Conservation (phyloP, 2,888 invertebrate species). For the Clostera curtula region DNA sequence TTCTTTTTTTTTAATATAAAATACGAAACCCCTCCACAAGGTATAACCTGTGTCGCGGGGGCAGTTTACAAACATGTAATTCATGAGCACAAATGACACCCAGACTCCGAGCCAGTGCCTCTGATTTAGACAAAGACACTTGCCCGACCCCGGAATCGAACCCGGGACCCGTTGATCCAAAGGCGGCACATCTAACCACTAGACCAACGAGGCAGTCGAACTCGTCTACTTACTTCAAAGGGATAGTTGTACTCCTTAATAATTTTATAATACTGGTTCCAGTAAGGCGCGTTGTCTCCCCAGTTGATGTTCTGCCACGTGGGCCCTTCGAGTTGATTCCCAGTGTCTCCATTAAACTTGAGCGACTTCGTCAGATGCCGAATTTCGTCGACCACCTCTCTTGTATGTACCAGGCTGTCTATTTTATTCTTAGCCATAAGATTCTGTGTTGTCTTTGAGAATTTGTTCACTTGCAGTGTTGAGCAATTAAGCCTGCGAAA, state of each 20-base stretch:
- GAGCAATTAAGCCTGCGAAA: slow-evolving; percentile 58
- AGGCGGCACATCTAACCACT: no score
- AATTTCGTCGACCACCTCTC: slow-evolving; percentile 54
- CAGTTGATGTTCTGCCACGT: slow-evolving; percentile 60
- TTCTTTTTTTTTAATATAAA: not conserved
- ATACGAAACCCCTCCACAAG: not conserved
- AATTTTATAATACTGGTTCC: slow-evolving; percentile 62
- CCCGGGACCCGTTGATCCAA: no score
- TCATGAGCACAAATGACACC: no score
- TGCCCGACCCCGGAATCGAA: no score
- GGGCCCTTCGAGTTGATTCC: slow-evolving; percentile 14
- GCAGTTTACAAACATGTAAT: no score
- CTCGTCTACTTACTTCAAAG: slow-evolving; percentile 48
- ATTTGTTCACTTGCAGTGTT: slow-evolving; percentile 52
- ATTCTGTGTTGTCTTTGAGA: slow-evolving; percentile 54
- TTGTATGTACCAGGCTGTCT: slow-evolving; percentile 40
- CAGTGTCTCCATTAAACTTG: slow-evolving; percentile 39
- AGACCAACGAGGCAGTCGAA: no score
- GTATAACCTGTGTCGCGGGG: no score
- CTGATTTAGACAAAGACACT: no score
- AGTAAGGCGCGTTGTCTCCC: slow-evolving; percentile 65
- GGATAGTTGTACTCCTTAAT: slow-evolving; percentile 57
- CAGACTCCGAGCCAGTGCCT: no score
- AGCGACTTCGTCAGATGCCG: slow-evolving; percentile 46
- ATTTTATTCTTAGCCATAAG: slow-evolving; percentile 50